These are phyloP conservation scores for Eidolon helvum DNA, from an alignment of 2,113 vertebrate genomes.

Conservation along the genomic window DNA sequence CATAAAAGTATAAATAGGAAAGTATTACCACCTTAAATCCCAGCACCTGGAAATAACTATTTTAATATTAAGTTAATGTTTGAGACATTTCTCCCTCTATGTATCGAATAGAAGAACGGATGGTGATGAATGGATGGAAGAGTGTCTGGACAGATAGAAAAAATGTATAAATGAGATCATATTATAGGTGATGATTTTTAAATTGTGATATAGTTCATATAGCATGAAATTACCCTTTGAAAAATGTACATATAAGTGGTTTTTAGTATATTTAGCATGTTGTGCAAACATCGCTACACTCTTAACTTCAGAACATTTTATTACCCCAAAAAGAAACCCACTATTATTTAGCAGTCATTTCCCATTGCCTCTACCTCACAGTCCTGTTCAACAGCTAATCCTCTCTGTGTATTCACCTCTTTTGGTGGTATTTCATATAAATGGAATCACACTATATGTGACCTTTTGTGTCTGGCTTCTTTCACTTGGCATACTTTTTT, in stretches of 20 bases:
- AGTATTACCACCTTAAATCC: not conserved
- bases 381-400: not conserved
- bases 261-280: not conserved
- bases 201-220: not conserved
- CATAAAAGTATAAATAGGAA: not conserved
- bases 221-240: not conserved
- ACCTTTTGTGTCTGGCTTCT: not conserved
- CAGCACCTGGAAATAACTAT: not conserved
- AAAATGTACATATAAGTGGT: not conserved
- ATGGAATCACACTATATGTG: not conserved
- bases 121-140: not conserved
- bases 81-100: not conserved
- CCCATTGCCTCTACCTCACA: not conserved
- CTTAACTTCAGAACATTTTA: not conserved
- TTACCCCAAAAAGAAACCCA: not conserved
- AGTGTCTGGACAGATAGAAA: not conserved
- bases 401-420: not conserved
- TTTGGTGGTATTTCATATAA: not conserved
- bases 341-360: too few species aligned
- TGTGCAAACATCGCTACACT: not conserved
- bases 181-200: not conserved
- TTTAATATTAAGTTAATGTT: slow-evolving; percentile 3
- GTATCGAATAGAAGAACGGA: not conserved
- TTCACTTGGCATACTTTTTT: not conserved
- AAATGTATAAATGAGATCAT: not conserved